Base-by-base conservation (phyloP, 1,140 invertebrate genomes). In the Onthophagus taurus region DNA sequence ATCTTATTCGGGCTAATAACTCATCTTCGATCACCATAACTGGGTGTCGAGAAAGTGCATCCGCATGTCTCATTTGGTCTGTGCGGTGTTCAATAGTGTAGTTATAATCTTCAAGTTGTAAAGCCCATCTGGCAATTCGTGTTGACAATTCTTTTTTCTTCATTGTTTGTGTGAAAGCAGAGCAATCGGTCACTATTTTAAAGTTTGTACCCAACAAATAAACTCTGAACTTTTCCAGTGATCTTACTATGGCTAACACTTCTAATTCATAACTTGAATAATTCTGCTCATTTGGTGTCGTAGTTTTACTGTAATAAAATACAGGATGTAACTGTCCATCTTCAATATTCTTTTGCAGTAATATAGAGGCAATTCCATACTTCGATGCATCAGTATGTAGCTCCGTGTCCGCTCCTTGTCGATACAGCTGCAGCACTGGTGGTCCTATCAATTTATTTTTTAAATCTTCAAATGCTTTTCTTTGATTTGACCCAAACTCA, bases 151-250 rank as follows among this genome's bases (percentile, higher is more conserved):
- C n/a, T 16, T 42, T 30, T 14, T 42, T 42, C 11, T n/a, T 14
- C 6, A 34, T 7, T 7, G 12, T 33, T 6, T 58, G 23, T 63
- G 57, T 23, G 9, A 53, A 33, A 0, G 58, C 51, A 1, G 53
- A 36, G 23, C 59, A 64, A 41, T 60, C 61, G 0, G 57, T 63
- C 2, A 60, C 44, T 11, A 72, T 63, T 37, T 66, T 61, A 50
- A 70, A 69, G 8, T 61, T 39, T 33, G 52, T 65, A 7, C 64
- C 64, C 14, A 64, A 50, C 21, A 75, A 49, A 50, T 70, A 34
- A 6, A 13, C 14, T 34, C 31, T 11, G 14, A 34, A 34, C 14
- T 14, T 8, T 34, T 34, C 14, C 13, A 34, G 31, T 6, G 11
- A n/a, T 16, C 14, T 6, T 7, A 34, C 31, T 7, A 34, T 16